Conservation (phyloP, 1,140 invertebrate genomes). For the Saccostrea glomerata region DNA sequence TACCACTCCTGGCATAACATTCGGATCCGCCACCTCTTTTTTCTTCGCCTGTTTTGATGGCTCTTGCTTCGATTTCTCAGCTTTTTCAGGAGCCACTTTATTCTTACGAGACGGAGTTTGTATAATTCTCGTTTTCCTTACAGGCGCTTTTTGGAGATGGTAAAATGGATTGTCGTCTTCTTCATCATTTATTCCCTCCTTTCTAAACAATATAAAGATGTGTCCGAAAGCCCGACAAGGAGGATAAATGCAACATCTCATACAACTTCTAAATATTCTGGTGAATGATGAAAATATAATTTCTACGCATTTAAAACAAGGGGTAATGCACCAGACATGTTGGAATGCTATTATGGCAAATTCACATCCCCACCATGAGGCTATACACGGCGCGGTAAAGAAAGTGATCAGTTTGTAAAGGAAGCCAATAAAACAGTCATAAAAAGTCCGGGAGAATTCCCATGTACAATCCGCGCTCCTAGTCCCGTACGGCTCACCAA, state of each 20-base stretch:
- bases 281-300: not conserved
- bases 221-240: slow-evolving; percentile 17
- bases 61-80: not conserved
- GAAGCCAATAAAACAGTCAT: not conserved
- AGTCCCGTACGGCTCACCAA: not conserved
- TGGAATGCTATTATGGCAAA: slow-evolving; percentile 37
- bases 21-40: not conserved
- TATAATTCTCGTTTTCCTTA: slow-evolving; percentile 3
- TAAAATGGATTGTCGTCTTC: slow-evolving; percentile 86
- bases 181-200: slow-evolving; percentile 84
- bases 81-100: slow-evolving; percentile 11
- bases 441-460: not conserved
- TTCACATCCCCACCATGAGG: slow-evolving; percentile 28
- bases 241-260: slow-evolving; percentile 41
- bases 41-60: not conserved
- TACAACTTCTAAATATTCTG: slow-evolving; percentile 1
- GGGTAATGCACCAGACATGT: slow-evolving; percentile 37
- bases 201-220: slow-evolving; percentile 31
- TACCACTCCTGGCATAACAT: not conserved
- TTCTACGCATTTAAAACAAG: slow-evolving; percentile 23
- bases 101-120: slow-evolving; percentile 21
- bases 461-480: not conserved
- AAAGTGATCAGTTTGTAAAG: not conserved
- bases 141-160: not conserved
- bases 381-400: not conserved